Percentiles rank a stretch among this genome's conserved stretches.
Evolutionary conservation across 2,113 vertebrate genomes (phyloP).

Genomic region (Cyprinodon brontotheroides): DNA sequence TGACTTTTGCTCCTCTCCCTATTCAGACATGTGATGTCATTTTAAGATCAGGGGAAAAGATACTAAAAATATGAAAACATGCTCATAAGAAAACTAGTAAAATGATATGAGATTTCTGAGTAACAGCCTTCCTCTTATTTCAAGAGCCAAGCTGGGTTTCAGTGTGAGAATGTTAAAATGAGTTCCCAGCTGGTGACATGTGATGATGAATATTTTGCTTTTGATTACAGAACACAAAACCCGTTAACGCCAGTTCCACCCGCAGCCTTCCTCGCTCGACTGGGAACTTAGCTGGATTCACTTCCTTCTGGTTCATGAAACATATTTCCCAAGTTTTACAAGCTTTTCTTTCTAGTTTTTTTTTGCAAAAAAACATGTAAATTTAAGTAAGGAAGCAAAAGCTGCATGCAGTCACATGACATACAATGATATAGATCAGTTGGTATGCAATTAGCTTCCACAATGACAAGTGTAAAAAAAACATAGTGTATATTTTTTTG

Average conservation of each 20-base stretch:
- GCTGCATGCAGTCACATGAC: neutral
- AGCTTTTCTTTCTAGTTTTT: neutral
- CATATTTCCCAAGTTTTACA: neutral
- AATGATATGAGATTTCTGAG: neutral
- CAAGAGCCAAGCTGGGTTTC: neutral
- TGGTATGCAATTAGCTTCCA: constrained; percentile 23
- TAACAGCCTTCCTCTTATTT: neutral
- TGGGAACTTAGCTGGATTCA: neutral
- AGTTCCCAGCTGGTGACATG: neutral
- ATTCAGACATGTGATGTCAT: neutral
- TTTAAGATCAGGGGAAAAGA: neutral
- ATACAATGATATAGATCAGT: constrained; percentile 4
- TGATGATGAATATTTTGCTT: neutral
- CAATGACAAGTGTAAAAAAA: neutral
- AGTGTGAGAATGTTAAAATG: neutral
- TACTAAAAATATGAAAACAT: neutral
- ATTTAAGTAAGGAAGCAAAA: constrained; percentile 1
- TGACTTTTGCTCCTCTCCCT: neutral
- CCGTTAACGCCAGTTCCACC: neutral
- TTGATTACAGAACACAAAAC: neutral
- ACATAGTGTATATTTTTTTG: neutral
- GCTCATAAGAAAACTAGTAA: neutral
- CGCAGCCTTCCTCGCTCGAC: neutral
- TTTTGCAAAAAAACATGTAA: neutral
- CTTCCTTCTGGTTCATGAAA: constrained; percentile 19